Conservation (phyloP, 2,888 invertebrate genomes). For the Horisme vitalbata region DNA sequence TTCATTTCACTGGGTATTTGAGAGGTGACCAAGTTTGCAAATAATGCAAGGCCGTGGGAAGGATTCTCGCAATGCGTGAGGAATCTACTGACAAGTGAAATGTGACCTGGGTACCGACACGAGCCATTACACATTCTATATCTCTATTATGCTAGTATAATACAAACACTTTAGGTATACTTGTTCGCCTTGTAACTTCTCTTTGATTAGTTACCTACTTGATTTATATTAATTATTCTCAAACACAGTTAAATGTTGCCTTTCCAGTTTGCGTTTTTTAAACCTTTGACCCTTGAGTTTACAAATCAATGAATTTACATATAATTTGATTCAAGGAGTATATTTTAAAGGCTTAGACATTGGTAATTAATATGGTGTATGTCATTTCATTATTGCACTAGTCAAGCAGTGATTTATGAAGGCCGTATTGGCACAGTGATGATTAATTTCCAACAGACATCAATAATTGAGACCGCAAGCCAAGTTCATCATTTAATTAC, state of each 20-base stretch:
- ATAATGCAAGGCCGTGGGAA: constrained; percentile 52
- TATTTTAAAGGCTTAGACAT: not conserved
- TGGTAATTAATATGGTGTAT: constrained; percentile 6
- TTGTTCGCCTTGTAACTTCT: too few species aligned
- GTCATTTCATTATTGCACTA: constrained; percentile 17
- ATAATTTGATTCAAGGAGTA: too few species aligned
- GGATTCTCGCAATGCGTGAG: constrained; percentile 37
- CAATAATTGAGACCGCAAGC: constrained; percentile 31
- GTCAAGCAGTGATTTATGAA: constrained; percentile 24
- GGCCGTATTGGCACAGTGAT: constrained; percentile 25
- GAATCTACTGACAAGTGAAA: constrained; percentile 43
- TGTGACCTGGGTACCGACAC: constrained; percentile 41
- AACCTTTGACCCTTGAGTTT: too few species aligned
- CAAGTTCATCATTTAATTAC: constrained; percentile 49
- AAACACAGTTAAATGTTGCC: too few species aligned
- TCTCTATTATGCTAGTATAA: too few species aligned
- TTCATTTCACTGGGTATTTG: constrained; percentile 33
- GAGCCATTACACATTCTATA: constrained; percentile 25
- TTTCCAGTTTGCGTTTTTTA: too few species aligned
- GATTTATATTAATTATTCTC: too few species aligned
- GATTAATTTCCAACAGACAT: constrained; percentile 37
- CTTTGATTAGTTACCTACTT: too few species aligned
- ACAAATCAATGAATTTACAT: too few species aligned
- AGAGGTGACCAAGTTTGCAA: constrained; percentile 35
- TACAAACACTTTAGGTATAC: too few species aligned